Conservation (phyloP, 1,140 invertebrate genomes). For the Centruroides sculpturatus region DNA sequence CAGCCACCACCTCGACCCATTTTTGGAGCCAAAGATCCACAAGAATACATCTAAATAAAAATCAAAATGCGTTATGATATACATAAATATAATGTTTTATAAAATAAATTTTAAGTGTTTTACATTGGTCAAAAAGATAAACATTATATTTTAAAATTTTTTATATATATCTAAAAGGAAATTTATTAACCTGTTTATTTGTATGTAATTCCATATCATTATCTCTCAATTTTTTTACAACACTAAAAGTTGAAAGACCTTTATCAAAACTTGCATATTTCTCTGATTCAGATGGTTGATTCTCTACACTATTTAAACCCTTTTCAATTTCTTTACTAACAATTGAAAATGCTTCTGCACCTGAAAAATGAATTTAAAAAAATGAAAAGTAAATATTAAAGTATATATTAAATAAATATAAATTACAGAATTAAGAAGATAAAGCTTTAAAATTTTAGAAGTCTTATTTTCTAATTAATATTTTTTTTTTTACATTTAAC, state of each 20-base stretch:
- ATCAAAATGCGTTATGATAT: not conserved
- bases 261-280: constrained; percentile 32
- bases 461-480: too few species aligned
- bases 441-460: too few species aligned
- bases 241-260: constrained; percentile 33
- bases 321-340: constrained; percentile 20
- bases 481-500: too few species aligned
- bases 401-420: too few species aligned
- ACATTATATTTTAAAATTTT: not conserved
- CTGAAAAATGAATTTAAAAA: constrained; percentile 5
- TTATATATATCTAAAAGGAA: not conserved
- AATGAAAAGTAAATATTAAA: too few species aligned
- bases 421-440: too few species aligned
- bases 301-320: constrained; percentile 28
- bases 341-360: constrained; percentile 21
- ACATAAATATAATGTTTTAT: too few species aligned
- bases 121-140: too few species aligned
- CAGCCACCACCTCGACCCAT: constrained; percentile 36
- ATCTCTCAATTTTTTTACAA: constrained; percentile 35
- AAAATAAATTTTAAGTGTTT: too few species aligned
- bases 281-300: constrained; percentile 32
- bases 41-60: constrained; percentile 37
- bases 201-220: constrained; percentile 39
- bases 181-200: constrained; percentile 28
- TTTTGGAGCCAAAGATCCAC: constrained; percentile 41